A percentile compares a stretch with the other conserved stretches of the same genome.
These are phyloP conservation scores for Cyclura pinguis DNA, from an alignment of 2,797 vertebrate species.

Conservation along the genomic window DNA sequence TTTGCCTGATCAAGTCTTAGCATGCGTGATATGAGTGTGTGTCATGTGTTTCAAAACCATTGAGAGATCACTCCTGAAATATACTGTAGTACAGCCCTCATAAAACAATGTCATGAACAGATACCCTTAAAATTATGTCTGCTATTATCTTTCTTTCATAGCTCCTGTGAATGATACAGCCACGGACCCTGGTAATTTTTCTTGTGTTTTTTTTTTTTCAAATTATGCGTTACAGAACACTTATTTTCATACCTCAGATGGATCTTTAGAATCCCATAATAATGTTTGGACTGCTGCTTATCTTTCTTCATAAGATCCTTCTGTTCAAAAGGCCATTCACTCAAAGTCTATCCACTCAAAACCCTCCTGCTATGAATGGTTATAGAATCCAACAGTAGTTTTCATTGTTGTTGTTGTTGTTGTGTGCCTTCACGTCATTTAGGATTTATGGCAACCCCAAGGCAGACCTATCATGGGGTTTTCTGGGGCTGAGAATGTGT, in stretches of 20 bases:
- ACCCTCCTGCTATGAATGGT: neutral
- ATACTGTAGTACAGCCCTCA: neutral
- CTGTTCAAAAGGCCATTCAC: neutral
- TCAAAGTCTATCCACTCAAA: neutral
- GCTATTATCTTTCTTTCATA: slow-evolving; percentile 18
- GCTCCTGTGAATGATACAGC: neutral
- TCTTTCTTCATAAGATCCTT: neutral
- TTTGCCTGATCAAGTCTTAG: neutral
- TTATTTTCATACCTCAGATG: neutral
- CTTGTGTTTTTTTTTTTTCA: neutral
- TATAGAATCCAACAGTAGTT: neutral
- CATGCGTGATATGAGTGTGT: neutral
- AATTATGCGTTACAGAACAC: neutral
- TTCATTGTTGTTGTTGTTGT: too few relatives aligned
- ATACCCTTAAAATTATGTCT: neutral
- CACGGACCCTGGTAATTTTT: slow-evolving; percentile 22
- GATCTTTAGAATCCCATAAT: neutral
- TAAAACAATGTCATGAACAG: neutral
- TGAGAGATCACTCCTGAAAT: neutral
- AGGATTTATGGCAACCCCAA: too few relatives aligned
- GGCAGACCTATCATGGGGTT: too few relatives aligned
- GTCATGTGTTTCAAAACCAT: neutral
- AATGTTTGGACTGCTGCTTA: neutral
- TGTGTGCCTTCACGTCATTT: too few relatives aligned
- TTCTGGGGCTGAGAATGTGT: too few relatives aligned